Evolutionary conservation across 2,888 invertebrate species (phyloP), one percentile per base, ranked within the genome.

Genomic region (Sycophila texana): DNA sequence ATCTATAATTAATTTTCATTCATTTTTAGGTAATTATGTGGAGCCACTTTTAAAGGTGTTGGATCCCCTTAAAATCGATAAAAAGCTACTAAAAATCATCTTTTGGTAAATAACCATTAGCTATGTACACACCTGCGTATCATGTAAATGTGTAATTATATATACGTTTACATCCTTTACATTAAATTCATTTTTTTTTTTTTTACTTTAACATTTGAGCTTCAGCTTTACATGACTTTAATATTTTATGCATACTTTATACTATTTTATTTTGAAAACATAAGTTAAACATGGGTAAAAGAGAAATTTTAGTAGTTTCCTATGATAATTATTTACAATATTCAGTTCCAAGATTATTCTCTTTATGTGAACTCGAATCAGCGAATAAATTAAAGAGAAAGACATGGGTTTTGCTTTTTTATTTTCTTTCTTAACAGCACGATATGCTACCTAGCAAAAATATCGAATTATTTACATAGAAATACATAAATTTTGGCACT

Each of bases 401-500:
- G 26, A 57, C 74, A 30, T n/a, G 16, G 20, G 49, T 39, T 22
- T 30, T 10, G 30, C 26, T 26, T 26, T 3, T 26, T 26, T 68
- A 60, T n/a, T 51, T 20, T 53, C 22, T 2, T 58, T 47, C 57
- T 57, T 20, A 30, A 47, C 66, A 26, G 60, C n/a, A 51, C 58
- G 26, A 65, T 53, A 74, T 51, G 57, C 65, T 80, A 67, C 39
- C 66, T 77, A 74, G 73, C 65, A 74, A 80, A 70, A 76, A 70
- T 61, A 2, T 74, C 2, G 55, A 53, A 60, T 74, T 80, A 80
- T 80, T 74, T 80, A 77, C 80, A 80, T n/a, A 55, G 66, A 66
- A 14, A 67, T 77, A 74, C 39, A 77, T 74, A 61, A 57, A 77
- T 80, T 77, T 77, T 80, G 74, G 80, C 80, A 80, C 80, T 80